phyloP scores from a whole-genome alignment of 1,140 invertebrate species.

The Caligus rogercresseyi region DNA sequence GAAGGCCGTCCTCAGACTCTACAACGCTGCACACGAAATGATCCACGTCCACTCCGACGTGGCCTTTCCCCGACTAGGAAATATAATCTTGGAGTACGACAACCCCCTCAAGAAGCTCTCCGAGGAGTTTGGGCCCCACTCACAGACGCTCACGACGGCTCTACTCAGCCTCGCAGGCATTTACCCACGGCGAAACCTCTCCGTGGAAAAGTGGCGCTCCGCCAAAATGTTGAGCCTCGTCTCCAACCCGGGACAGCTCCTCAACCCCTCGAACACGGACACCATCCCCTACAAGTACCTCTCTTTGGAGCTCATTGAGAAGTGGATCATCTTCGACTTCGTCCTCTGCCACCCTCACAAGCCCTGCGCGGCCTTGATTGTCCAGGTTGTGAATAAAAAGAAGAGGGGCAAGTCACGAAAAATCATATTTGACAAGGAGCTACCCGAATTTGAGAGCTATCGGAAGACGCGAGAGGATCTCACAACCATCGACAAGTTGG shows the following conservation, averaged over 20 bases:
- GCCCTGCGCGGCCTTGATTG: conserved; percentile 92
- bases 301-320: conserved; percentile 81
- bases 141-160: conserved; percentile 63
- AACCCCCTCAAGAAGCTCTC: conserved; percentile 81
- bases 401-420: no score
- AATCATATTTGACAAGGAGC: no score
- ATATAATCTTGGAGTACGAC: conserved; percentile 97
- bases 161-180: conserved; percentile 67
- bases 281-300: conserved; percentile 93
- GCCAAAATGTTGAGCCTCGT: conserved; percentile 87
- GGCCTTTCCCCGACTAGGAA: conserved; percentile 80
- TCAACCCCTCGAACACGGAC: conserved; percentile 84
- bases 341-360: conserved; percentile 83
- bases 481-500: no score
- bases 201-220: conserved; percentile 80
- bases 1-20: conserved; percentile 87
- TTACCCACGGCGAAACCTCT: conserved; percentile 71
- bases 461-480: no score
- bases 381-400: no score
- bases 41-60: conserved; percentile 69
- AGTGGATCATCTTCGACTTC: conserved; percentile 69
- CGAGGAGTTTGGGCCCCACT: conserved; percentile 91
- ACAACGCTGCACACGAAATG: conserved; percentile 94
- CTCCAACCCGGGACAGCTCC: no score
- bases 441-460: no score